phyloP scores from a whole-genome alignment of 1,140 invertebrate genomes.

The Trachymyrmex cornetzi region DNA sequence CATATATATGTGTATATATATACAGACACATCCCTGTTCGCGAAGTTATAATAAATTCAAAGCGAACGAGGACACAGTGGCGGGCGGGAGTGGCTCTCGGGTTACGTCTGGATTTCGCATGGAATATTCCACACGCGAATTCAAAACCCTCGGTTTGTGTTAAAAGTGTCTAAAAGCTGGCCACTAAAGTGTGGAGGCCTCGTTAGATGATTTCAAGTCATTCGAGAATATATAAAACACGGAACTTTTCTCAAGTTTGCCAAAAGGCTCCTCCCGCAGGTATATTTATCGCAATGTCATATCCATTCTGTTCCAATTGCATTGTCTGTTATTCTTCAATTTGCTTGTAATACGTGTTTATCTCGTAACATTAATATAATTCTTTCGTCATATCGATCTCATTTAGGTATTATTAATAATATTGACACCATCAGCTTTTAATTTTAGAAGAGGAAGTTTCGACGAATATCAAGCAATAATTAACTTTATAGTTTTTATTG shows the following conservation, averaged over 20 bases:
- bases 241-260: slow-evolving; percentile 30
- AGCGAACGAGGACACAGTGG: slow-evolving; percentile 60
- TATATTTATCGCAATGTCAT: neutral
- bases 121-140: slow-evolving; percentile 70
- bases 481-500: neutral
- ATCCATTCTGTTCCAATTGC: neutral
- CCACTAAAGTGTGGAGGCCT: slow-evolving; percentile 16
- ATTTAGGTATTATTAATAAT: neutral
- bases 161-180: slow-evolving; percentile 58
- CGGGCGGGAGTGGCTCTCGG: slow-evolving; percentile 1
- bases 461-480: neutral
- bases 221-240: slow-evolving; percentile 7
- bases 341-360: neutral
- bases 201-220: slow-evolving; percentile 39
- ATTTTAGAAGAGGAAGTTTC: neutral
- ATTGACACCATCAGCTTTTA: neutral
- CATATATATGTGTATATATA: neutral
- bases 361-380: neutral
- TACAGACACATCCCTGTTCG: slow-evolving; percentile 28
- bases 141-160: slow-evolving; percentile 59
- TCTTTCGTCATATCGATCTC: neutral
- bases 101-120: slow-evolving; percentile 61
- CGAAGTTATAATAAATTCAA: slow-evolving; percentile 70
- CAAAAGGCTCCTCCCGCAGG: neutral
- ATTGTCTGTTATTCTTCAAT: slow-evolving; percentile 2